These are phyloP conservation scores for Spongilla lacustris DNA, from an alignment of 37 sponge, comb jelly and placozoan genomes.

Conservation along the genomic window DNA sequence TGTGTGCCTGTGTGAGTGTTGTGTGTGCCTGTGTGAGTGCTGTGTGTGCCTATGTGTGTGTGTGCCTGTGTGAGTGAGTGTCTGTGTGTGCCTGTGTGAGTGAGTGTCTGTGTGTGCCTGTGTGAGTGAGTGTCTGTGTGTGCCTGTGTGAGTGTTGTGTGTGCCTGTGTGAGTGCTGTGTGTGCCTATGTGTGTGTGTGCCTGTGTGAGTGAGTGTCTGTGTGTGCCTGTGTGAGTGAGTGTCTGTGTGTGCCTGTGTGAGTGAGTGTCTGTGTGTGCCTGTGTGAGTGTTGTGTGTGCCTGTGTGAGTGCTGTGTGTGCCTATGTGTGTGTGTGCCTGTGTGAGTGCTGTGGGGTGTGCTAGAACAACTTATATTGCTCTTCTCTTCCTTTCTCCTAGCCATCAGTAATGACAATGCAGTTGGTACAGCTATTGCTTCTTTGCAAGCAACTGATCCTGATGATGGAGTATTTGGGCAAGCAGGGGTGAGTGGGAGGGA, in stretches of 20 bases:
- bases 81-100: background rate
- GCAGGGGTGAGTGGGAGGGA: background rate
- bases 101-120: conserved; percentile 6
- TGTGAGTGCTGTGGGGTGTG: background rate
- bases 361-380: background rate
- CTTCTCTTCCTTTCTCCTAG: conserved; percentile 6
- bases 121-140: background rate
- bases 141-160: conserved; percentile 9
- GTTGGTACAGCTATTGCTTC: conserved; percentile 23
- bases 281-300: background rate
- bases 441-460: conserved; percentile 43
- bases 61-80: background rate
- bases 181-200: background rate
- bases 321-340: background rate
- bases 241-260: conserved; percentile 9
- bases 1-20: background rate
- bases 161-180: background rate
- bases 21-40: background rate
- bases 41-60: background rate
- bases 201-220: conserved; percentile 2
- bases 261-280: background rate
- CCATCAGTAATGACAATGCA: conserved; percentile 29
- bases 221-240: conserved; percentile 6
- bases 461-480: conserved; percentile 22
- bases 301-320: background rate